Percentiles rank a stretch among this genome's conserved stretches.
These are phyloP conservation scores for Oryzias javanicus DNA, from an alignment of 2,113 vertebrate genomes.

Conservation along the genomic window DNA sequence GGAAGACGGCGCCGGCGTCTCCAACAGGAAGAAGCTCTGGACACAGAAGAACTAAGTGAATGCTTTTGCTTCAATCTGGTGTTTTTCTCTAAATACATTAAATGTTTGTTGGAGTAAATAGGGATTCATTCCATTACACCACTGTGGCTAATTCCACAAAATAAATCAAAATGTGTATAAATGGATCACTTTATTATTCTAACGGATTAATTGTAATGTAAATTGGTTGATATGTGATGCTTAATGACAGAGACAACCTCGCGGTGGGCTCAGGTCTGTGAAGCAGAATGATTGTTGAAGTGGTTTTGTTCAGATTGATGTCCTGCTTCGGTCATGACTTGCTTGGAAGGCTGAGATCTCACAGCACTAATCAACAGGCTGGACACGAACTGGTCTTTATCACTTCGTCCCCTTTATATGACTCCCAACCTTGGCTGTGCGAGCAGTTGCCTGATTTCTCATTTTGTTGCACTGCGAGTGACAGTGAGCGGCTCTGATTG, in stretches of 20 bases:
- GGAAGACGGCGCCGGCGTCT: conserved; percentile 53
- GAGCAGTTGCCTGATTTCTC: conserved; percentile 76
- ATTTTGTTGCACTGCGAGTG: conserved; percentile 75
- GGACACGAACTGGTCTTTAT: conserved; percentile 77
- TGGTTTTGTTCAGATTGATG: conserved; percentile 61
- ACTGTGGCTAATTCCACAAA: conserved; percentile 42
- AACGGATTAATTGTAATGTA: conserved; percentile 25
- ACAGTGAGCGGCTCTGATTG: conserved; percentile 86
- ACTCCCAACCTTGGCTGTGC: conserved; percentile 74
- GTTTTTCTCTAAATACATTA: conserved; percentile 43
- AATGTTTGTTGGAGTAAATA: conserved; percentile 33
- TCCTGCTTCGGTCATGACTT: conserved; percentile 56
- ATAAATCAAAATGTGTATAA: conserved; percentile 37
- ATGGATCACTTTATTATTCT: not conserved
- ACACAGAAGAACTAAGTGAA: conserved; percentile 56
- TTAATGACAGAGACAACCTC: not conserved
- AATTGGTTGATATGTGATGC: not conserved
- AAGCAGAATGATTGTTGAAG: conserved; percentile 45
- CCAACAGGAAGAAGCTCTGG: conserved; percentile 46
- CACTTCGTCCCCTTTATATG: conserved; percentile 78
- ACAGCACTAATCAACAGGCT: conserved; percentile 76
- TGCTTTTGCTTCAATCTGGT: conserved; percentile 47
- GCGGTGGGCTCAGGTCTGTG: conserved; percentile 1
- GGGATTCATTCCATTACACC: conserved; percentile 45
- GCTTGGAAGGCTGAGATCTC: conserved; percentile 62